Conservation (phyloP, 1,140 invertebrate species). For the Hesperophylax magnus region DNA sequence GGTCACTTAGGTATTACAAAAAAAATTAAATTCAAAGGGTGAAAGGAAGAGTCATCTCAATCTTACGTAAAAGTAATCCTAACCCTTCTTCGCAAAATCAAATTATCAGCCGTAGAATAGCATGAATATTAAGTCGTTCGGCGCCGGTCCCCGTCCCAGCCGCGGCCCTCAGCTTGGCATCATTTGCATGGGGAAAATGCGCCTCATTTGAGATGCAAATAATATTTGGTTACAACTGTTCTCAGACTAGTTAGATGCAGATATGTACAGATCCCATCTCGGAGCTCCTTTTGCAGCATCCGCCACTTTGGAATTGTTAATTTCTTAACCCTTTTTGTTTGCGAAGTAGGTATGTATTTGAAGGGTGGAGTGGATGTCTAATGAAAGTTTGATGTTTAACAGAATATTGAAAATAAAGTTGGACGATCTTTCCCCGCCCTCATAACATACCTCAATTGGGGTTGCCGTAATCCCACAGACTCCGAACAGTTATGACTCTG, state of each 20-base stretch:
- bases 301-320: neutral
- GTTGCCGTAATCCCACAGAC: too few relatives aligned
- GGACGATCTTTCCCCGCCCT: too few relatives aligned
- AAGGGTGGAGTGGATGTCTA: too few relatives aligned
- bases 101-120: conserved; percentile 21
- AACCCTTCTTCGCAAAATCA: conserved; percentile 32
- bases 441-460: too few relatives aligned
- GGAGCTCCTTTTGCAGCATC: neutral
- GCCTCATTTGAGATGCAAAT: conserved; percentile 42
- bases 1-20: too few relatives aligned
- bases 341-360: too few relatives aligned
- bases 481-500: too few relatives aligned
- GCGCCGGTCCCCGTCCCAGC: neutral
- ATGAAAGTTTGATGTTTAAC: too few relatives aligned
- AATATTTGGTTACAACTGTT: conserved; percentile 39
- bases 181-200: conserved; percentile 31
- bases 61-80: neutral
- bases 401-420: too few relatives aligned
- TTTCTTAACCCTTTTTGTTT: too few relatives aligned
- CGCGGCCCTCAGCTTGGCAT: neutral
- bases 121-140: conserved; percentile 32
- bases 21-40: too few relatives aligned
- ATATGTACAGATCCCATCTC: neutral
- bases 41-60: too few relatives aligned
- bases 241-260: neutral